These are phyloP conservation scores for Xestia sexstrigata DNA, from an alignment of 2,888 invertebrate genomes.

Conservation along the genomic window DNA sequence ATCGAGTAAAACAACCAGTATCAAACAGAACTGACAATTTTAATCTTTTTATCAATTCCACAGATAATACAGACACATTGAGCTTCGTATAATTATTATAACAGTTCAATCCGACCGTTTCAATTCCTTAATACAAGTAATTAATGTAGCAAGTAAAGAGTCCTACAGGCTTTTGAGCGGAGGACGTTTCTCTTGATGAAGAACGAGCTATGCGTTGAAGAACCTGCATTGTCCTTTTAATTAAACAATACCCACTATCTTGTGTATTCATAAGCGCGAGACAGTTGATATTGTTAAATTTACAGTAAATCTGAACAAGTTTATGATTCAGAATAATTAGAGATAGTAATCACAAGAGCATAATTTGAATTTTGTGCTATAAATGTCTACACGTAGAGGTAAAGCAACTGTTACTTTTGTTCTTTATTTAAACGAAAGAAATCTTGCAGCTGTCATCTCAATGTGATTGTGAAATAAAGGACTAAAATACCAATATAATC, in stretches of 20 bases:
- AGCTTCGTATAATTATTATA: not conserved
- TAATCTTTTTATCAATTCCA: conserved; percentile 1
- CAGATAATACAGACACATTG: not conserved
- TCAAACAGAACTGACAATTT: not conserved
- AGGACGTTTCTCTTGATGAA: conserved; percentile 7
- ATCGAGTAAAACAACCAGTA: conserved; percentile 4
- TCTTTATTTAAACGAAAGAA: not conserved
- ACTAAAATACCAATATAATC: not conserved
- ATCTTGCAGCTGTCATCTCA: not conserved
- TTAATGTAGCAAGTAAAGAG: not conserved
- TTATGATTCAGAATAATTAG: not conserved
- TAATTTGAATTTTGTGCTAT: not conserved
- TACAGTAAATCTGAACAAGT: not conserved
- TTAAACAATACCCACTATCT: not conserved
- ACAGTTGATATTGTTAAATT: not conserved
- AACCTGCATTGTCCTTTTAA: not conserved
- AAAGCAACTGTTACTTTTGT: not conserved
- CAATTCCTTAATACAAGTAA: conserved; percentile 8
- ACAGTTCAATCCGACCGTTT: conserved; percentile 13
- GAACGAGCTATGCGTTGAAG: not conserved
- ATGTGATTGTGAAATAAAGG: not conserved
- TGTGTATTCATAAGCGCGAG: not conserved
- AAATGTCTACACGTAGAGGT: not conserved
- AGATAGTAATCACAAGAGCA: not conserved
- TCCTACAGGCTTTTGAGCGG: conserved; percentile 17